phyloP scores from a whole-genome alignment of 2,888 invertebrate species.

The Cosmia trapezina region DNA sequence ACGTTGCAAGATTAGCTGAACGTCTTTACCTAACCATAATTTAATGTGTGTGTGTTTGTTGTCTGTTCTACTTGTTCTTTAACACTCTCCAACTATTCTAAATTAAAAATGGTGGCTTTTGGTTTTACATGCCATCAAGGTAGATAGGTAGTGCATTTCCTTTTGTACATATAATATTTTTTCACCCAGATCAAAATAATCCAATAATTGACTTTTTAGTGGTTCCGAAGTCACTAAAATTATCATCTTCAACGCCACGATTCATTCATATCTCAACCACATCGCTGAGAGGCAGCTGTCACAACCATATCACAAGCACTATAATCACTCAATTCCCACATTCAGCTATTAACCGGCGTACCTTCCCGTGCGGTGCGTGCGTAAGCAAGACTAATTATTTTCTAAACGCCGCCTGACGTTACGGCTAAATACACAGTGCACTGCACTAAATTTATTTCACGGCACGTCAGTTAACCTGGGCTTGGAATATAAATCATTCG shows the following conservation, averaged over 20 bases:
- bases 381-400: conserved; percentile 72
- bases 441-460: conserved; percentile 76
- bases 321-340: conserved; percentile 50
- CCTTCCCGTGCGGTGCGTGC: conserved; percentile 22
- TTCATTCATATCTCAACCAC: conserved; percentile 18
- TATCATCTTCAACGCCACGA: conserved; percentile 1
- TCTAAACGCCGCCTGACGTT: conserved; percentile 72
- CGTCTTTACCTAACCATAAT: not conserved
- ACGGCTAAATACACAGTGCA: conserved; percentile 70
- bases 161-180: too few relatives aligned
- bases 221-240: not conserved
- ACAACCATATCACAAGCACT: conserved; percentile 14
- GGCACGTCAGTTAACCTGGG: conserved; percentile 79
- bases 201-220: not conserved
- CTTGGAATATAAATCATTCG: conserved; percentile 73
- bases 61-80: not conserved
- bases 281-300: conserved; percentile 48
- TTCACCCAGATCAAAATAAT: not conserved
- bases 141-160: too few relatives aligned
- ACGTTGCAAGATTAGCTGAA: not conserved
- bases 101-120: not conserved
- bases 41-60: not conserved
- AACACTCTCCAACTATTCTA: not conserved
- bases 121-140: not conserved
- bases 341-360: conserved; percentile 51